Evolutionary conservation across 2,113 vertebrate genomes (phyloP), one percentile per base, ranked within the genome.

Genomic region (Poicephalus gulielmi): DNA sequence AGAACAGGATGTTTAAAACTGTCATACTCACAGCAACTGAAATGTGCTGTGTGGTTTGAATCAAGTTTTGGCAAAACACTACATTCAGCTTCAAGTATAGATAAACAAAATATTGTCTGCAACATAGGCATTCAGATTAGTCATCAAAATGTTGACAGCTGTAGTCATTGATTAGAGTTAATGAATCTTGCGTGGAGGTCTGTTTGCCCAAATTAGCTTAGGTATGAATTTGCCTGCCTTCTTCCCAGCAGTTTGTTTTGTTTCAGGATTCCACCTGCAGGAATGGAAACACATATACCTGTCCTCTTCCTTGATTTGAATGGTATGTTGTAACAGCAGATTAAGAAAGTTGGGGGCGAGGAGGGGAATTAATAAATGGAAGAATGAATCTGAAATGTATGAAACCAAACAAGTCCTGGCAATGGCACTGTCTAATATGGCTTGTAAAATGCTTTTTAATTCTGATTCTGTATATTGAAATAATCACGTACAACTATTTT

Each of bases 221-320:
- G 39, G 28, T 49, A 13, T 31, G 35, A 69, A 66, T 87, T 90
- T 57, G 46, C 43, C 59, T 70, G 69, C 85, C 71, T 78, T 95
- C 75, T 47, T 94, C 25, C 90, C 71, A 95, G 85, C 57, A 88
- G 23, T 89, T 97, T 97, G 52, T 94, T 96, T 96, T 80, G 76
- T 96, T 96, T 50, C 96, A 99, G 99, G 99, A 97, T 97, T 43
- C 99, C 99, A 49, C 98, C 99, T 97, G 95, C 98, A 91, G 99
- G 99, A 94, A 99, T 99, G 99, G 99, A 99, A 96, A 98, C 98
- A 41, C 99, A 99, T 66, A 98, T 99, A 94, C 99, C 99, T 4
- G 99, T 99, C 17, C 99, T 99, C 67, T 99, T 99, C 95, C 97
- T 99, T 90, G 99, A 99, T 97, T 98, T 99, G 96, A 99, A 99